These are phyloP conservation scores for Subanguina moxae DNA, from an alignment of 1,140 invertebrate species.

Conservation along the genomic window DNA sequence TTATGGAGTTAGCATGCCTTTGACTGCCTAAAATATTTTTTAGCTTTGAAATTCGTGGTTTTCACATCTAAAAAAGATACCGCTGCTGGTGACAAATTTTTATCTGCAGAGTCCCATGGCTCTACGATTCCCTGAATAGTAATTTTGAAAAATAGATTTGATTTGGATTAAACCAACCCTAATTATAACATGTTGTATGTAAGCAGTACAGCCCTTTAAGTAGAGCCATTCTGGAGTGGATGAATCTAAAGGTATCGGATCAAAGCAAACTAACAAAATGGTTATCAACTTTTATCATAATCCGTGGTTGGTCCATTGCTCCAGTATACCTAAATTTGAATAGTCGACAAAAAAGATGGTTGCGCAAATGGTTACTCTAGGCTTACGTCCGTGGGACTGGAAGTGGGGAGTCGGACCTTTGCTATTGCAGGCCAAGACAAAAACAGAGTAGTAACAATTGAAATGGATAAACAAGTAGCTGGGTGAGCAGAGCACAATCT, in stretches of 20 bases:
- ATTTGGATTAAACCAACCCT: too few relatives aligned
- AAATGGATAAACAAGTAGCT: conserved; percentile 42
- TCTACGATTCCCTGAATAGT: conserved; percentile 37
- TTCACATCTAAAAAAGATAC: conserved; percentile 5
- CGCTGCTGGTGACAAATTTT: not conserved
- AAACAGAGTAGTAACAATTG: conserved; percentile 46
- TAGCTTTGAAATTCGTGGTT: not conserved
- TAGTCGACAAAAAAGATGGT: not conserved
- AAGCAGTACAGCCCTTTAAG: conserved; percentile 25
- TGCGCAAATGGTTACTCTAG: not conserved
- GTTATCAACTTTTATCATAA: conserved; percentile 3
- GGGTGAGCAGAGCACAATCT: conserved; percentile 52
- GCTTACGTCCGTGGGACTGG: conserved; percentile 46
- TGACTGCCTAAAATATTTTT: not conserved
- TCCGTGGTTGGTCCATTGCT: not conserved
- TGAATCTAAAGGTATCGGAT: conserved; percentile 21
- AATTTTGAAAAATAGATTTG: too few relatives aligned
- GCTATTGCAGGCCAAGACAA: conserved; percentile 49
- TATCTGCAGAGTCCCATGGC: conserved; percentile 34
- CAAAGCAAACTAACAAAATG: not conserved
- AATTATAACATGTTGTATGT: conserved; percentile 45
- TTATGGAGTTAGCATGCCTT: not conserved
- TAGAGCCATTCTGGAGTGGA: conserved; percentile 45
- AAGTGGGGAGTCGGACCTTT: conserved; percentile 37
- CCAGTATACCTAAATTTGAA: conserved; percentile 3